Percentiles rank a stretch among this genome's conserved stretches.
Evolutionary conservation across 2,797 vertebrate species (phyloP).

Genomic region (Galago senegalensis): DNA sequence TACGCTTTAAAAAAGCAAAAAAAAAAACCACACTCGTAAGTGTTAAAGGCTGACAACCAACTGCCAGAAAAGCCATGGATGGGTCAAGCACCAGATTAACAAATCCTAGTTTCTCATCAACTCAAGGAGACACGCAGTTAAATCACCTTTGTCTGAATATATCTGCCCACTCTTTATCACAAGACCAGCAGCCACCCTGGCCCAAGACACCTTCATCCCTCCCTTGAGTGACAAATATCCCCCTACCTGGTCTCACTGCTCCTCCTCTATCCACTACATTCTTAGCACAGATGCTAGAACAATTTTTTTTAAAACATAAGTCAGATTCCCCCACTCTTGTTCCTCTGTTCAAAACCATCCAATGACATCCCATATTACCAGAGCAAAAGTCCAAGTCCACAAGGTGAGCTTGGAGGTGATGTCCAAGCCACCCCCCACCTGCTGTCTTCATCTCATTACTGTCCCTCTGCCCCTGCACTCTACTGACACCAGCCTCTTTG

Average conservation of each 20-base stretch:
- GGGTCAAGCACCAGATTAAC: background rate
- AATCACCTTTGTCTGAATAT: background rate
- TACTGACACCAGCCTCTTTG: background rate
- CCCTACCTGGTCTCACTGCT: background rate
- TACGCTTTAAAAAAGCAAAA: background rate
- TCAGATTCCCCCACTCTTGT: background rate
- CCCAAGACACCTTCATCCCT: background rate
- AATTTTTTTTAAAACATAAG: background rate
- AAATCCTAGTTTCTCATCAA: background rate
- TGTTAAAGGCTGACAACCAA: background rate
- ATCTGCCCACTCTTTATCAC: background rate
- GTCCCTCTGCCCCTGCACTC: rapidly evolving
- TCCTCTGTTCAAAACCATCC: background rate
- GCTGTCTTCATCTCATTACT: background rate
- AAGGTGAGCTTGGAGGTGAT: background rate
- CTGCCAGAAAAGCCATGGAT: background rate
- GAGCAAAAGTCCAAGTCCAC: background rate
- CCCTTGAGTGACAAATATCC: background rate
- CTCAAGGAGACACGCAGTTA: background rate
- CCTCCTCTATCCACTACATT: background rate
- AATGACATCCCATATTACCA: background rate
- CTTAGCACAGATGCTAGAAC: background rate
- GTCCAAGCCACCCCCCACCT: background rate
- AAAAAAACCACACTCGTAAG: background rate
- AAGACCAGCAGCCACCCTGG: background rate